Evolutionary conservation across 2,113 vertebrate genomes (phyloP), one percentile per base, ranked within the genome.

Genomic region (Sander lucioperca): DNA sequence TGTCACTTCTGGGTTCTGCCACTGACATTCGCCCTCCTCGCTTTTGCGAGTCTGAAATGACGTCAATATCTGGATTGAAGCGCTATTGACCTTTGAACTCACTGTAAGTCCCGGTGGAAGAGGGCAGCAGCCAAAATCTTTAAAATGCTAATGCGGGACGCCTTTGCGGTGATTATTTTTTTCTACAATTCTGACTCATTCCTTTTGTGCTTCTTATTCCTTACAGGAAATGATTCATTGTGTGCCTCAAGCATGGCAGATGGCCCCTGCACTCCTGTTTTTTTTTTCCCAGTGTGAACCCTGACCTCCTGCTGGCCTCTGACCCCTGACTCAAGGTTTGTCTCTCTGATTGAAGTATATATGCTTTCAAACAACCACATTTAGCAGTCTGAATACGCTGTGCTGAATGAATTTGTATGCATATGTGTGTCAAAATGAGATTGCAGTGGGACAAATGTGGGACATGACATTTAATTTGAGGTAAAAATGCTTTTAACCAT

Each of bases 251-350:
- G 16, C 30, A 18, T 53, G 82, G 79, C 91, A 92, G 90, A 91
- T 89, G 93, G 88, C n/a, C 50, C 25, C 71, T 66, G 66, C 47
- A 39, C 62, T 10, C 48, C 45, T 39, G 30, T 30, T 39, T 64
- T 33, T 39, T 39, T 39, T 39, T 2, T 2, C 39, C 62, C 72
- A 58, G 59, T 58, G 56, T 85, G 78, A 93, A 75, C 85, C 57
- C 59, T 84, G 74, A 85, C 80, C 85, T 54, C 58, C 30, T 3
- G 2, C 18, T 74, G 70, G 88, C 74, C 88, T 86, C 69, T 91
- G 74, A 82, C 65, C 86, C 67, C 59, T 15, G 15, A 63, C 65
- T 74, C 1, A 25, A 16, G 25, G 30, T 27, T 21, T 67, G 39
- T 59, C 18, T 1, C 43, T 25, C 27, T 62, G 6, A 76, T 21